phyloP scores from a whole-genome alignment of 2,113 vertebrate species.

The Zosterops borbonicus region DNA sequence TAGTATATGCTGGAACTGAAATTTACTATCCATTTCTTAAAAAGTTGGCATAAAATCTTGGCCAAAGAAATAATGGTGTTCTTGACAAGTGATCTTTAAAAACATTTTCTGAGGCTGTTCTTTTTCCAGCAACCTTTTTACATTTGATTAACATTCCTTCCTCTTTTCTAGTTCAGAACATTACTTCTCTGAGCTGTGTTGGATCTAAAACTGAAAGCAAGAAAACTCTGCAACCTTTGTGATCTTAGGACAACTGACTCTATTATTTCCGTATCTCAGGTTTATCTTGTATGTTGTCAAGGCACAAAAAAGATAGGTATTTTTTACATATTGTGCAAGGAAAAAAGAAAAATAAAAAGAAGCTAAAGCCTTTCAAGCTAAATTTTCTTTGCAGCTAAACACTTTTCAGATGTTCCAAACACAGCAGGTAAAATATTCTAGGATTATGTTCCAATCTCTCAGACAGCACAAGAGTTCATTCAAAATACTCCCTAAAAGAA shows the following conservation, averaged over 20 bases:
- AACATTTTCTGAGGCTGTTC: conserved; percentile 39
- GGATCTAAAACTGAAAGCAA: neutral
- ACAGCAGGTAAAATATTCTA: neutral
- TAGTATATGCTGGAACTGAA: neutral
- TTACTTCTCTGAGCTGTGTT: neutral
- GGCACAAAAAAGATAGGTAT: neutral
- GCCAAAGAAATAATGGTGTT: conserved; percentile 21
- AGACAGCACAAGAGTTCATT: neutral
- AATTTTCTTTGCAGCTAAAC: neutral
- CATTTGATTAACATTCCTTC: conserved; percentile 56
- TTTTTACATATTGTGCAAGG: neutral
- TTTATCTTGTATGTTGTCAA: neutral
- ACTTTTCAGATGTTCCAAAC: neutral
- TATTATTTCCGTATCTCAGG: neutral
- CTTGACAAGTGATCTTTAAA: conserved; percentile 48
- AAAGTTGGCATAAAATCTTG: neutral
- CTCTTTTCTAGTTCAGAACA: conserved; percentile 38
- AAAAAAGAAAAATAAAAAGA: neutral
- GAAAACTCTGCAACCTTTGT: neutral
- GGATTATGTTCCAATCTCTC: neutral
- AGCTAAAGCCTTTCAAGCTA: neutral
- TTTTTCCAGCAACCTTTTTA: conserved; percentile 53
- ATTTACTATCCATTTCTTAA: conserved; percentile 28
- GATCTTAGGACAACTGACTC: neutral
- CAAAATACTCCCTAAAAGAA: neutral